Conservation (phyloP, 2,113 vertebrate species). For the Nestor notabilis region DNA sequence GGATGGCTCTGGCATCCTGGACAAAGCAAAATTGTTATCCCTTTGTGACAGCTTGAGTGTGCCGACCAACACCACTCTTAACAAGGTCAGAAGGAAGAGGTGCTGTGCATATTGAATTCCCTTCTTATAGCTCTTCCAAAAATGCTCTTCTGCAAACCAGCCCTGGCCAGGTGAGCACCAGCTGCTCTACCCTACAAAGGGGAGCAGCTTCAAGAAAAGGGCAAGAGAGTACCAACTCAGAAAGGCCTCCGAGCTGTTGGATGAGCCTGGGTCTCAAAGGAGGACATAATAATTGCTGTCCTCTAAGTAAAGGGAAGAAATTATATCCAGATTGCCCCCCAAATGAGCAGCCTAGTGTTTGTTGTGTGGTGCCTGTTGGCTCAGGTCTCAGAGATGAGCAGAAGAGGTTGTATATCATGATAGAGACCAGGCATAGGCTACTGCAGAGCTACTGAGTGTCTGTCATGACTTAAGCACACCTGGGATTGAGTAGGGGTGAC, state of each 20-base stretch:
- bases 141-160: not conserved
- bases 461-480: not conserved
- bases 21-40: conserved; percentile 61
- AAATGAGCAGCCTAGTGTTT: not conserved
- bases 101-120: not conserved
- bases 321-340: not conserved
- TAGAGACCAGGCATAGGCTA: not conserved
- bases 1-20: conserved; percentile 62
- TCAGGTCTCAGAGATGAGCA: not conserved
- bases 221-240: not conserved
- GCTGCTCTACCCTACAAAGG: not conserved
- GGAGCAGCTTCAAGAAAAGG: not conserved
- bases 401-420: not conserved
- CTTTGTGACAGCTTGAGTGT: conserved; percentile 64
- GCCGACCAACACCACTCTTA: conserved; percentile 40
- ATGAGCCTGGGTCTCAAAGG: not conserved
- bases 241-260: not conserved
- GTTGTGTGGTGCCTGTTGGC: not conserved
- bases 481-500: not conserved
- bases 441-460: not conserved
- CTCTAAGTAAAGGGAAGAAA: not conserved
- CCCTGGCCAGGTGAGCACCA: not conserved
- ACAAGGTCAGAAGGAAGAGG: conserved; percentile 65
- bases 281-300: not conserved
- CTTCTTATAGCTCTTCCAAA: not conserved